A percentile compares a stretch with the other conserved stretches of the same genome.
Evolutionary conservation across 2,113 vertebrate species (phyloP).

Genomic region (Heterochromis multidens): DNA sequence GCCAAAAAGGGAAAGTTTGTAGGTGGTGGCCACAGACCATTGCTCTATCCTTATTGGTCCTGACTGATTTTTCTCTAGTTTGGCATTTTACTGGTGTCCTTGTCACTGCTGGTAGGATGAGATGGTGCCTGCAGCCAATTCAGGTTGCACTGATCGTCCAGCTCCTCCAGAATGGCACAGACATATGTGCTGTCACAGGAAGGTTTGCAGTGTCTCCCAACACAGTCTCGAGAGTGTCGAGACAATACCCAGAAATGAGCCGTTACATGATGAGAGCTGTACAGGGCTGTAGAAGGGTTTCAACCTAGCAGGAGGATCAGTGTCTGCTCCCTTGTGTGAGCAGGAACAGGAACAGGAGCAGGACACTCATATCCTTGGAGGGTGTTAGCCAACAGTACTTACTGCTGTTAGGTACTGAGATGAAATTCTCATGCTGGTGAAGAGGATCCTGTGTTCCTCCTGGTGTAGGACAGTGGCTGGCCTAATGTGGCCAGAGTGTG

Average conservation of each 20-base stretch:
- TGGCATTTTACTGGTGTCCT: background rate
- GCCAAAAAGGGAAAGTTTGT: fast-evolving
- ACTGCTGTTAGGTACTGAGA: fast-evolving
- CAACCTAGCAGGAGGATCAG: too few relatives aligned
- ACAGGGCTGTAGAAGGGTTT: too few relatives aligned
- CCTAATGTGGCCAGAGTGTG: background rate
- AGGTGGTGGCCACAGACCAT: background rate
- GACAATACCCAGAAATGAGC: too few relatives aligned
- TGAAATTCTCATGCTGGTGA: background rate
- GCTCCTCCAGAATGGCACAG: background rate
- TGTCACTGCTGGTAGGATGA: background rate
- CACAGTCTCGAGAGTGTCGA: too few relatives aligned
- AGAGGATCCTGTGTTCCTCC: background rate
- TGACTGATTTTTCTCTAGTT: background rate
- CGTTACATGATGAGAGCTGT: too few relatives aligned
- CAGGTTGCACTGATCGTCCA: background rate
- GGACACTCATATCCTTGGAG: background rate
- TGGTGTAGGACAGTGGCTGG: background rate
- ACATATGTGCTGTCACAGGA: background rate
- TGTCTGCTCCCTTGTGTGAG: too few relatives aligned
- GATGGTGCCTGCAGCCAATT: background rate
- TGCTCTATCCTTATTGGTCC: background rate
- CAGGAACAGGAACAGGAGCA: too few relatives aligned
- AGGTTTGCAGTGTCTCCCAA: background rate
- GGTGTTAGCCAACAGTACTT: background rate